phyloP scores from a whole-genome alignment of 2,797 vertebrate species.

The Nothura maculosa region DNA sequence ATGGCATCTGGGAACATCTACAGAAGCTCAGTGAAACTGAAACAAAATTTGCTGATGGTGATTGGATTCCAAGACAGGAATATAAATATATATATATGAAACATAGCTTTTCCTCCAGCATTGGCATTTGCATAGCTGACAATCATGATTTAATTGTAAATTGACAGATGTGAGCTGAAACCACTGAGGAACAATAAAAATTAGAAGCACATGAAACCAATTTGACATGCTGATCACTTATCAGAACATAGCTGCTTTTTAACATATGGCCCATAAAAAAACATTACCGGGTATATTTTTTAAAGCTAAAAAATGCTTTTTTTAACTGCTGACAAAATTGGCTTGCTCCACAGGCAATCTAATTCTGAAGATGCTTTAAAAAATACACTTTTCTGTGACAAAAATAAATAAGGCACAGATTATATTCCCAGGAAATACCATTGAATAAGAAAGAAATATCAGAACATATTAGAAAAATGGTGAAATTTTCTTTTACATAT shows the following conservation, averaged over 20 bases:
- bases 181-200: slow-evolving; percentile 35
- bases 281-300: slow-evolving; percentile 24
- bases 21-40: neutral
- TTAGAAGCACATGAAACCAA: neutral
- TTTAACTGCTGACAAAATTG: slow-evolving; percentile 59
- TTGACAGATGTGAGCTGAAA: slow-evolving; percentile 3
- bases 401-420: neutral
- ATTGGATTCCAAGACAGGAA: neutral
- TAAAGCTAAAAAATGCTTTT: slow-evolving; percentile 55
- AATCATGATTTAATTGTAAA: neutral
- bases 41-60: neutral
- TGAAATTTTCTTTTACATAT: neutral
- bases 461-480: neutral
- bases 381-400: slow-evolving; percentile 13
- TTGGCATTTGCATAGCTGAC: neutral
- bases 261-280: slow-evolving; percentile 58
- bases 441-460: neutral
- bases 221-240: slow-evolving; percentile 34
- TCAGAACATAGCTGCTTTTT: slow-evolving; percentile 21
- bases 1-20: neutral
- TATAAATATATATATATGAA: neutral
- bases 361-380: slow-evolving; percentile 26
- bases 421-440: neutral
- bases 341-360: slow-evolving; percentile 57
- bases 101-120: neutral